Evolutionary conservation across 2,888 invertebrate genomes (phyloP).

Genomic region (Osmoderma eremita): DNA sequence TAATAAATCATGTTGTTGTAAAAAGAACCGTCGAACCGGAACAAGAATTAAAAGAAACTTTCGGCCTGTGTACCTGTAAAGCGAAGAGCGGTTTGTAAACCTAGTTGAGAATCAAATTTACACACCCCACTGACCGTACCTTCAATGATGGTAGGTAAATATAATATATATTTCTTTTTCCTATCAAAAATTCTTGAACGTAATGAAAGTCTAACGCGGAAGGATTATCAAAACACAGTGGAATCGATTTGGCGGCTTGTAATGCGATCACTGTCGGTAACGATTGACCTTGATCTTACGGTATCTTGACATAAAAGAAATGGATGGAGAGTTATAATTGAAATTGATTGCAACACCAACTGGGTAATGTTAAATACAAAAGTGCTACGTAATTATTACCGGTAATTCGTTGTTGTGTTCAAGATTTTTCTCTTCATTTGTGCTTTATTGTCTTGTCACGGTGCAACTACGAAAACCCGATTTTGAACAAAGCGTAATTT

Average conservation of each 20-base stretch:
- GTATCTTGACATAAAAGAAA: constrained; percentile 26
- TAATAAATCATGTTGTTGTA: constrained; percentile 37
- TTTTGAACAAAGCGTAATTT: too few relatives aligned
- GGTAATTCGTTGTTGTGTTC: too few relatives aligned
- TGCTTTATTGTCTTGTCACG: too few relatives aligned
- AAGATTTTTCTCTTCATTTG: too few relatives aligned
- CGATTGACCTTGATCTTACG: constrained; percentile 25
- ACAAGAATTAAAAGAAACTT: constrained; percentile 32
- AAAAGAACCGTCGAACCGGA: constrained; percentile 31
- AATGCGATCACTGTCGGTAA: constrained; percentile 9
- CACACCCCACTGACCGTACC: constrained; percentile 2
- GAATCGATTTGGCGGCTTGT: constrained; percentile 9
- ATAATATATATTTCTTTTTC: constrained; percentile 3
- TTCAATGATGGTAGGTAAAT: constrained; percentile 9
- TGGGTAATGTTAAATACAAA: background rate
- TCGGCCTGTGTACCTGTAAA: constrained; percentile 23
- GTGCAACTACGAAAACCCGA: too few relatives aligned
- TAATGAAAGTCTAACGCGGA: constrained; percentile 10
- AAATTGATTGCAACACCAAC: constrained; percentile 12
- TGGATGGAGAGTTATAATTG: constrained; percentile 10
- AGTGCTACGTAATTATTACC: constrained; percentile 2
- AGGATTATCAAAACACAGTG: constrained; percentile 13
- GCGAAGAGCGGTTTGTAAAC: constrained; percentile 4
- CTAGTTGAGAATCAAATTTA: constrained; percentile 21
- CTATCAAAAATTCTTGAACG: background rate